Conservation (phyloP, 2,797 vertebrate genomes). For the Macropodus opercularis region DNA sequence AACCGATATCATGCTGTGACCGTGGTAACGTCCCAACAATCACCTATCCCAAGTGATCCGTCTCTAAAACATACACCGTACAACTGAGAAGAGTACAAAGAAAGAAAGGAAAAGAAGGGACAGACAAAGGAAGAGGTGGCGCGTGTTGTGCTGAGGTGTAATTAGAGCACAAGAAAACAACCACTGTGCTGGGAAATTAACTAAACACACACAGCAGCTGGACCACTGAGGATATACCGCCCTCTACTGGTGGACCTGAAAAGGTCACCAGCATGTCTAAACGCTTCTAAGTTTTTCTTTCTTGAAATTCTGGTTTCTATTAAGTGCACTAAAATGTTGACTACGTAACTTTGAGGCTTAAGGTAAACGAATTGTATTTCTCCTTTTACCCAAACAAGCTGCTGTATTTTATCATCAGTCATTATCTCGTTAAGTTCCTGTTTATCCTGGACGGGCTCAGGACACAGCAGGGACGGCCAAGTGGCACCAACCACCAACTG, state of each 20-base stretch:
- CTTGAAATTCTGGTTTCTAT: not conserved
- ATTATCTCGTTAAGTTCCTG: conserved; percentile 17
- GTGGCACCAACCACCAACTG: conserved; percentile 35
- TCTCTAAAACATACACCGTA: conserved; percentile 77
- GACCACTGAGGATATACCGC: conserved; percentile 84
- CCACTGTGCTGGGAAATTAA: conserved; percentile 71
- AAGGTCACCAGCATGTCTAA: conserved; percentile 50
- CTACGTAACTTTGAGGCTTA: too few species aligned
- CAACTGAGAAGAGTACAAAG: conserved; percentile 50
- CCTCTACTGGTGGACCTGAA: conserved; percentile 85
- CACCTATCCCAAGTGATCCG: conserved; percentile 79
- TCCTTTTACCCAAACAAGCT: not conserved
- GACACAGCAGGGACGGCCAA: conserved; percentile 27
- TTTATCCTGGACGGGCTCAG: conserved; percentile 13
- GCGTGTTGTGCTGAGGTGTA: conserved; percentile 78
- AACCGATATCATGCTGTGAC: conserved; percentile 26
- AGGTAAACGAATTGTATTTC: conserved; percentile 3
- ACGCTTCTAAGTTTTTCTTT: too few species aligned
- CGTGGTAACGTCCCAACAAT: conserved; percentile 67
- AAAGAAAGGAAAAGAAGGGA: conserved; percentile 9
- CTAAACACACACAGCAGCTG: conserved; percentile 67
- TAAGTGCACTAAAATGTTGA: not conserved
- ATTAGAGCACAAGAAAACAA: conserved; percentile 84
- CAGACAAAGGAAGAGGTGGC: conserved; percentile 34
- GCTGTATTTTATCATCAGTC: not conserved